These are phyloP conservation scores for Argyra leucocephala DNA, from an alignment of 2,888 invertebrate genomes.

Conservation along the genomic window DNA sequence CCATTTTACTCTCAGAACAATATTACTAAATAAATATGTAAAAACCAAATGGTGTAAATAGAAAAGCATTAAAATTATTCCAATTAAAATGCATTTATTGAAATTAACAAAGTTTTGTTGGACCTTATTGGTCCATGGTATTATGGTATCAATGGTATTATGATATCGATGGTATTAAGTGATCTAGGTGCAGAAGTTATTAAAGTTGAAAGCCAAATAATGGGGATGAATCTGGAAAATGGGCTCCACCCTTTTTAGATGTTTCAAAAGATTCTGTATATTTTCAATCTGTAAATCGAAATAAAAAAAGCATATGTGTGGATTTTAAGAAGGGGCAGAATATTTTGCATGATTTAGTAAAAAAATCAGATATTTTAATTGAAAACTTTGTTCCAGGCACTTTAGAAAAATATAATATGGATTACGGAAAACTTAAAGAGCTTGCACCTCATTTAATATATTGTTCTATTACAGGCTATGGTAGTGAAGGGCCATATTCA, in stretches of 20 bases:
- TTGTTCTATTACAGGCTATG: slow-evolving; percentile 90
- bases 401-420: slow-evolving; percentile 62
- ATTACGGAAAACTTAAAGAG: slow-evolving; percentile 62
- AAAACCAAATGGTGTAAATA: no score
- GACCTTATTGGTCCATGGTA: slow-evolving; percentile 90
- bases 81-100: no score
- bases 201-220: slow-evolving; percentile 78
- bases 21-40: no score
- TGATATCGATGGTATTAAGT: slow-evolving; percentile 83
- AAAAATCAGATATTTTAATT: slow-evolving; percentile 74
- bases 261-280: slow-evolving; percentile 64
- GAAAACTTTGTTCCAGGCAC: slow-evolving; percentile 94
- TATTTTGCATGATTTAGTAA: slow-evolving; percentile 61
- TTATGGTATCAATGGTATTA: no score
- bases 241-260: slow-evolving; percentile 83
- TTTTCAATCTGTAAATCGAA: slow-evolving; percentile 81
- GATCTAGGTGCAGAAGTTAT: slow-evolving; percentile 89
- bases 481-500: slow-evolving; percentile 74
- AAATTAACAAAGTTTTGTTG: no score
- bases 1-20: no score
- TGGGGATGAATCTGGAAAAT: slow-evolving; percentile 82
- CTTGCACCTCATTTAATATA: slow-evolving; percentile 76
- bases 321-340: slow-evolving; percentile 67
- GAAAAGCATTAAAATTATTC: no score
- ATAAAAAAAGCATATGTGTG: slow-evolving; percentile 85